Evolutionary conservation across 2,113 vertebrate genomes (phyloP), one percentile per base, ranked within the genome.

Genomic region (Polypterus senegalus): DNA sequence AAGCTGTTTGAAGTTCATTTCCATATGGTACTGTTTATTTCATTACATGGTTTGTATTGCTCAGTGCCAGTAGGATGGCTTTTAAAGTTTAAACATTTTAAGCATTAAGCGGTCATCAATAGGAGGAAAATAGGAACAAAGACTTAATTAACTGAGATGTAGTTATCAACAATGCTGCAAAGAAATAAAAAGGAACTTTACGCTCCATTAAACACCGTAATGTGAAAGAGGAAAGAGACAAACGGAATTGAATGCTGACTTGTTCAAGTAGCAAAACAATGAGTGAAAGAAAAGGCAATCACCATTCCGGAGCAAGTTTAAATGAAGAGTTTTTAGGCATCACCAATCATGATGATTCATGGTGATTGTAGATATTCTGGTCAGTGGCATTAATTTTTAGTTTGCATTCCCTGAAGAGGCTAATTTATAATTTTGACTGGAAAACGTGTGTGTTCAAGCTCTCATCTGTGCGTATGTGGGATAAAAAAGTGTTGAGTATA

Each of bases 181-280:
- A 73, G 70, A 70, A 67, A 63, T 74, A 72, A 73, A 74, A 71
- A 52, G 7, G 51, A 58, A 58, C 44, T 69, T 68, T 67, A 70
- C 70, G 71, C 69, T 77, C 80, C 77, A 73, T 84, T 83, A 77
- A 79, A 73, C 69, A 58, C 70, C 71, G 69, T 76, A 72, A 80
- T 79, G 77, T 70, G 71, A 76, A 63, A 63, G 67, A 63, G 74
- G 63, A 65, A 9, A 71, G 70, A 71, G 72, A 65, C 66, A 67
- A 64, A 63, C 57, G 63, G 58, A 67, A 61, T 62, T 63, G 68
- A 73, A 75, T 74, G 74, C 74, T 72, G 70, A 63, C 9, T 63
- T 72, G 73, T 76, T 68, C 65, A 63, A 61, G 65, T 71, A 71
- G 55, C 63, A 63, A 71, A 3, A 46, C 64, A 60, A 27, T 27